Percentiles rank a stretch among this genome's conserved stretches.
Evolutionary conservation across 1,140 invertebrate genomes (phyloP).

Genomic region (Holcopasites calliopsidis): DNA sequence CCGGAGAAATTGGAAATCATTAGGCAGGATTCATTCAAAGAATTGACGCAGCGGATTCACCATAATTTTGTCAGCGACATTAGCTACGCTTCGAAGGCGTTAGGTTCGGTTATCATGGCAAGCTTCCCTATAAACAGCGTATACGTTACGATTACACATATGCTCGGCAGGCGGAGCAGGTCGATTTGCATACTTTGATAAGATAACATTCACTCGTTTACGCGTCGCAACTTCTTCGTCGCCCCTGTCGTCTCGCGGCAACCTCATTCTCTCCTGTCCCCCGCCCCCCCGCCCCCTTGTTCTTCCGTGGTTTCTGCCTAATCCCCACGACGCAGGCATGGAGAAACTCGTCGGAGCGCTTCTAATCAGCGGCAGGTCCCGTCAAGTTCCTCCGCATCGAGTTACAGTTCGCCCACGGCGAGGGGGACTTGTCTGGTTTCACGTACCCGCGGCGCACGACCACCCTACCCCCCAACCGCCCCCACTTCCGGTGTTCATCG

Average conservation of each 20-base stretch:
- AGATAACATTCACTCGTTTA: conserved; percentile 36
- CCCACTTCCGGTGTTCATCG: conserved; percentile 20
- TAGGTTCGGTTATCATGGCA: too few relatives aligned
- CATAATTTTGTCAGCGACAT: too few relatives aligned
- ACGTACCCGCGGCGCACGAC: neutral
- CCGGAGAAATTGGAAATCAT: too few relatives aligned
- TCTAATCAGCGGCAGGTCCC: conserved; percentile 75
- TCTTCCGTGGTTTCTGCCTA: conserved; percentile 62
- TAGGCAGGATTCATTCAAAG: too few relatives aligned
- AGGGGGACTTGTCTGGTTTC: conserved; percentile 20
- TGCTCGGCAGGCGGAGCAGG: neutral
- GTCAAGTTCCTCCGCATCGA: conserved; percentile 71
- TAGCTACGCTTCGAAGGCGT: neutral
- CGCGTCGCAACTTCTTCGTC: conserved; percentile 26
- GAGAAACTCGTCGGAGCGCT: conserved; percentile 74
- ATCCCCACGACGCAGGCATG: conserved; percentile 69
- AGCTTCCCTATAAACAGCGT: neutral
- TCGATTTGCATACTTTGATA: conserved; percentile 41
- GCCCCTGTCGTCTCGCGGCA: neutral
- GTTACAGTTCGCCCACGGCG: conserved; percentile 55
- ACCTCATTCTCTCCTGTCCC: neutral
- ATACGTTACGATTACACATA: conserved; percentile 18
- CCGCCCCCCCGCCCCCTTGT: neutral
- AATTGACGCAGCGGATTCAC: too few relatives aligned
- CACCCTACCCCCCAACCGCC: neutral